phyloP scores from a whole-genome alignment of 2,113 vertebrate species.

The Tetrao urogallus region DNA sequence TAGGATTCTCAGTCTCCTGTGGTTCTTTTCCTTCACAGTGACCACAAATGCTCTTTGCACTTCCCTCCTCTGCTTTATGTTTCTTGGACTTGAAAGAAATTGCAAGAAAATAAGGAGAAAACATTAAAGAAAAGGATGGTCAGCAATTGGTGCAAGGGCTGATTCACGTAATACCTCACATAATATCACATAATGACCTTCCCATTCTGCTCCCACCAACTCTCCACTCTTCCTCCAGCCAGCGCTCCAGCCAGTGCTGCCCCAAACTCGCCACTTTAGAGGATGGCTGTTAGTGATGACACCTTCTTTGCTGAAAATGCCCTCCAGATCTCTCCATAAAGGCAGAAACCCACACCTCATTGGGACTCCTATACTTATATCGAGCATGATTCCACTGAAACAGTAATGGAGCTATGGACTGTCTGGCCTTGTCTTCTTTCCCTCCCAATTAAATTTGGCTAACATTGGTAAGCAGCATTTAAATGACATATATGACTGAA shows the following conservation, averaged over 20 bases:
- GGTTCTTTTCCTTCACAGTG: neutral
- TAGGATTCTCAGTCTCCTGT: neutral
- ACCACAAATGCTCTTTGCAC: neutral
- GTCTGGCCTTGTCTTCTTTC: neutral
- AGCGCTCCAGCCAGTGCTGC: neutral
- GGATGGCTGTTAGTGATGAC: too few species aligned
- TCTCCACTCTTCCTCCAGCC: neutral
- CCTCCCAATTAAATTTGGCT: neutral
- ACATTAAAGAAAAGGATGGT: neutral
- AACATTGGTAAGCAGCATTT: neutral
- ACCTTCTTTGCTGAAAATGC: neutral
- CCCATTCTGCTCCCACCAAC: neutral
- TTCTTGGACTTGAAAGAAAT: neutral
- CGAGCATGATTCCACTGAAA: neutral
- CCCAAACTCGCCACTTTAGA: neutral
- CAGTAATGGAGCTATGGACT: neutral
- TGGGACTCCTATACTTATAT: neutral
- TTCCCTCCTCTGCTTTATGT: neutral
- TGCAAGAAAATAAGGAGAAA: neutral
- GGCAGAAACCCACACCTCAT: neutral
- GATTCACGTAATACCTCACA: neutral
- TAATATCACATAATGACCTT: neutral
- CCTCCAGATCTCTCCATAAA: neutral
- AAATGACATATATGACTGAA: neutral
- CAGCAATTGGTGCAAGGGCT: accelerated